These are phyloP conservation scores for Hylomyscus alleni DNA, from an alignment of 2,797 vertebrate genomes.

Conservation along the genomic window DNA sequence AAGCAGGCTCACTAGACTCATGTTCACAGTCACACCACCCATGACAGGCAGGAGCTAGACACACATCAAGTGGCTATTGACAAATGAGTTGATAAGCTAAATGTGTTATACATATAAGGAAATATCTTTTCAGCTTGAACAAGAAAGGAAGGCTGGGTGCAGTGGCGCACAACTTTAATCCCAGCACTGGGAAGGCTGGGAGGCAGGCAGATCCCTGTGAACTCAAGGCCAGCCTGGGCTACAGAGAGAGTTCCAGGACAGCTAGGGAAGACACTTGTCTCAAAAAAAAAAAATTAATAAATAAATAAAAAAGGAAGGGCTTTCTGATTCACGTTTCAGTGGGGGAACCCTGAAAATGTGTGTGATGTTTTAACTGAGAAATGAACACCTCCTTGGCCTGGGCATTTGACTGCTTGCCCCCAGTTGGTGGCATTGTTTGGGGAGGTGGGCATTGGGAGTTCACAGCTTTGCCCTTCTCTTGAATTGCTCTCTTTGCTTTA, in stretches of 20 bases:
- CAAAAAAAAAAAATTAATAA: background rate
- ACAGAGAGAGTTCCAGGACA: background rate
- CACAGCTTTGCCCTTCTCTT: background rate
- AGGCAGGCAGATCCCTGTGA: background rate
- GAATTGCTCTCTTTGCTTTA: too few relatives aligned
- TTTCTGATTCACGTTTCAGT: background rate
- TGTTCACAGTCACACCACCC: background rate
- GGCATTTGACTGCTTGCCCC: background rate
- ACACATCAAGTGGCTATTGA: background rate
- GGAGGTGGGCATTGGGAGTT: background rate
- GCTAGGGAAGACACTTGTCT: background rate
- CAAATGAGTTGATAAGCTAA: constrained; percentile 24
- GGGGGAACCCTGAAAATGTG: background rate
- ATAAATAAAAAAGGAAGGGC: background rate
- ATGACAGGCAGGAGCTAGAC: background rate
- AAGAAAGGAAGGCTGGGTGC: background rate
- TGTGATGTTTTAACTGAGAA: background rate
- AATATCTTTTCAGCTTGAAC: constrained; percentile 23
- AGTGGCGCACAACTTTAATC: background rate
- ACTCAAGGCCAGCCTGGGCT: background rate
- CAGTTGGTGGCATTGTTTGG: too few relatives aligned
- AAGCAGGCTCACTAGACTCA: background rate
- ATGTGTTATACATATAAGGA: background rate
- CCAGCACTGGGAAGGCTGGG: background rate
- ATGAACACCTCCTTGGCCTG: background rate